Percentiles rank a stretch among this genome's conserved stretches.
Evolutionary conservation across 2,888 invertebrate genomes (phyloP).

Genomic region (Limnephilus rhombicus): DNA sequence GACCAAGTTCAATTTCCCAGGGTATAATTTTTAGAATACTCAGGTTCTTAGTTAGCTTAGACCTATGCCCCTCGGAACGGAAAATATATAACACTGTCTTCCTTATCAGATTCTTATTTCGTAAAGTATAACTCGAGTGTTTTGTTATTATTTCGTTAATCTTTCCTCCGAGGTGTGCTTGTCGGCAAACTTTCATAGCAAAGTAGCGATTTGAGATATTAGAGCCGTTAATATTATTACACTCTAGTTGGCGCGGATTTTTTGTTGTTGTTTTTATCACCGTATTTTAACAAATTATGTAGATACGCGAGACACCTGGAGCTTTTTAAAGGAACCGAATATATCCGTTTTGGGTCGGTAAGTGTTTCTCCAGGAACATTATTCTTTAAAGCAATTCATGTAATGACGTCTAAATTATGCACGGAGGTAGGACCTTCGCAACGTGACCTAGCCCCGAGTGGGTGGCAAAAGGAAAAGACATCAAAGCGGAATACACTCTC

Average conservation of each 20-base stretch:
- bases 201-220: slow-evolving; percentile 27
- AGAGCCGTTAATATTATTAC: slow-evolving; percentile 3
- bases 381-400: not conserved
- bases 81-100: not conserved
- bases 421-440: not conserved
- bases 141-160: slow-evolving; percentile 14
- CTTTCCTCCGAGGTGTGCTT: slow-evolving; percentile 7
- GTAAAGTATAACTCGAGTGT: slow-evolving; percentile 13
- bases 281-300: not conserved
- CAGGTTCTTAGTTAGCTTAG: too few relatives aligned
- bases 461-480: not conserved
- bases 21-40: too few relatives aligned
- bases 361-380: not conserved
- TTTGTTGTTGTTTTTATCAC: not conserved
- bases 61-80: not conserved
- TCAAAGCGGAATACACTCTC: not conserved
- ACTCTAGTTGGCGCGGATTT: not conserved
- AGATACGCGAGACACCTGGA: not conserved
- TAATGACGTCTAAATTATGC: slow-evolving; percentile 1
- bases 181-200: slow-evolving; percentile 3
- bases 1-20: not conserved
- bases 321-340: not conserved
- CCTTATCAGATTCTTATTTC: slow-evolving; percentile 24
- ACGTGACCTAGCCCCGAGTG: not conserved
- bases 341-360: not conserved